phyloP scores from a whole-genome alignment of 2,888 invertebrate genomes.

The Thera britannica region DNA sequence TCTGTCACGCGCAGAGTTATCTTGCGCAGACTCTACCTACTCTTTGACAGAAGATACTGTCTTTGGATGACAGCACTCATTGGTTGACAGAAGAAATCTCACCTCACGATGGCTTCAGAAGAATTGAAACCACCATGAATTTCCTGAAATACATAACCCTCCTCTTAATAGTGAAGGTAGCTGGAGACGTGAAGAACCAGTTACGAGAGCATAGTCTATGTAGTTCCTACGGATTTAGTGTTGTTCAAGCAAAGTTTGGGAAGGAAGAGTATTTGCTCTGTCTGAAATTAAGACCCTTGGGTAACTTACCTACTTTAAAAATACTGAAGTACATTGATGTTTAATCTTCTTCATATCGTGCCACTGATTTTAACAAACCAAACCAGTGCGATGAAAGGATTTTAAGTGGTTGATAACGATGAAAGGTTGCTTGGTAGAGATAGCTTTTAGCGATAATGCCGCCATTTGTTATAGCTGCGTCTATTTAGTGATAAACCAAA shows the following conservation, averaged over 20 bases:
- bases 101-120: slow-evolving; percentile 6
- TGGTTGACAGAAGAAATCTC: slow-evolving; percentile 6
- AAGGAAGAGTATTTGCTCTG: slow-evolving; percentile 65
- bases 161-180: slow-evolving; percentile 17
- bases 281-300: slow-evolving; percentile 57
- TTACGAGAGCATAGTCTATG: slow-evolving; percentile 43
- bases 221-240: slow-evolving; percentile 55
- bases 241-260: slow-evolving; percentile 65
- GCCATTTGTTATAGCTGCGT: too few relatives aligned
- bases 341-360: too few relatives aligned
- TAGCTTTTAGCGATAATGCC: too few relatives aligned
- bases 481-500: too few relatives aligned
- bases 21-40: too few relatives aligned
- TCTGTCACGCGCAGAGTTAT: too few relatives aligned
- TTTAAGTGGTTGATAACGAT: too few relatives aligned
- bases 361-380: too few relatives aligned
- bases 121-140: slow-evolving; percentile 21
- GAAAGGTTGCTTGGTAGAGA: too few relatives aligned
- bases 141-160: slow-evolving; percentile 15
- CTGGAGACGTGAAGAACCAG: slow-evolving; percentile 9
- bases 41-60: too few relatives aligned
- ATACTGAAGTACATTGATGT: too few relatives aligned
- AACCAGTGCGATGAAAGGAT: too few relatives aligned
- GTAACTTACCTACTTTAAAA: slow-evolving; percentile 39
- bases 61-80: neutral